These are phyloP conservation scores for Rhadinocentrus ornatus DNA, from an alignment of 2,797 vertebrate species.

Conservation along the genomic window DNA sequence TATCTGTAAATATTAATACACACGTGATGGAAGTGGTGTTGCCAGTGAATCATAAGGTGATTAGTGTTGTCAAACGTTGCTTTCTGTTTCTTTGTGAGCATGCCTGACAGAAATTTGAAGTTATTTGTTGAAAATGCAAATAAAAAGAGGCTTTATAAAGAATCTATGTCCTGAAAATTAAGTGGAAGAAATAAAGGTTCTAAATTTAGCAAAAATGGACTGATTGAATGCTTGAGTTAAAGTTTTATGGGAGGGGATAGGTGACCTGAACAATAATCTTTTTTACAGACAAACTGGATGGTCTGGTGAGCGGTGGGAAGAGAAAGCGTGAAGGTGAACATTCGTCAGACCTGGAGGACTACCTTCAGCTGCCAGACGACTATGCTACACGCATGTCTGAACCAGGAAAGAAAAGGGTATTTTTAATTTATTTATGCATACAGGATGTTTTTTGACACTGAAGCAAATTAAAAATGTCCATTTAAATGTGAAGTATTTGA, in stretches of 20 bases:
- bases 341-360: conserved; percentile 92
- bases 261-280: conserved; percentile 37
- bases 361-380: conserved; percentile 97
- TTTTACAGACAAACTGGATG: conserved; percentile 95
- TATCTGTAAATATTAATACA: neutral
- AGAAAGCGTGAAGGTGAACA: conserved; percentile 92
- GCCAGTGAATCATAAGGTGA: conserved; percentile 2
- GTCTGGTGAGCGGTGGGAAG: conserved; percentile 91
- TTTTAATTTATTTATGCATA: neutral
- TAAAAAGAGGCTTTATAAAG: neutral
- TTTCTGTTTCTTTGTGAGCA: neutral
- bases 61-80: neutral
- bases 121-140: neutral
- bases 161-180: neutral
- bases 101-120: neutral
- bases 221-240: neutral
- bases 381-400: conserved; percentile 95
- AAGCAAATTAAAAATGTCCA: neutral
- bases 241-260: neutral
- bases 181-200: neutral
- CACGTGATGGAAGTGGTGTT: neutral
- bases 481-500: neutral
- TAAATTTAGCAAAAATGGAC: conserved; percentile 1
- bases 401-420: conserved; percentile 99
- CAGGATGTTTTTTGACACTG: neutral